Percentiles rank a stretch among this genome's conserved stretches.
Evolutionary conservation across 2,888 invertebrate genomes (phyloP).

Genomic region (Atrina japonica): DNA sequence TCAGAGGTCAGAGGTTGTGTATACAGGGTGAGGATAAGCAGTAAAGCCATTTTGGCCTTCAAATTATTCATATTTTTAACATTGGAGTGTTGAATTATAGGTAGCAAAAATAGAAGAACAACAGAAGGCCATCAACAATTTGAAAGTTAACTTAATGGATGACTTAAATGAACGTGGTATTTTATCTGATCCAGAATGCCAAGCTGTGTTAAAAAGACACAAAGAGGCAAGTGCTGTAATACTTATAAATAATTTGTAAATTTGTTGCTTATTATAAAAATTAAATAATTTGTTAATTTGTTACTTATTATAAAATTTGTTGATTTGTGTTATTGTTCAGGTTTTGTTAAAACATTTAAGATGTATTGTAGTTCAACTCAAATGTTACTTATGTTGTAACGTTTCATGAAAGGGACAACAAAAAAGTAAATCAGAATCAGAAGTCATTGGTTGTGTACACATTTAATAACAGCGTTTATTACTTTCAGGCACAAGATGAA

Average conservation of each 20-base stretch:
- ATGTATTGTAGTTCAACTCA: neutral
- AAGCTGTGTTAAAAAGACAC: constrained; percentile 74
- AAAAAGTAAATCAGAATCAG: no score
- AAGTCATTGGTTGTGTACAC: no score
- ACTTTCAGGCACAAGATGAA: constrained; percentile 76
- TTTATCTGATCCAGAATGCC: constrained; percentile 74
- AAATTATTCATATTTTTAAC: no score
- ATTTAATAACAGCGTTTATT: no score
- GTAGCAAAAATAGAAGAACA: constrained; percentile 78
- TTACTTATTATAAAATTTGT: neutral
- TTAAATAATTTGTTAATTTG: no score
- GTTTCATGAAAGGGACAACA: no score
- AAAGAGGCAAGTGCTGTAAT: no score
- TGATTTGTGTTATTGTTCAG: no score
- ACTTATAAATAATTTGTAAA: no score
- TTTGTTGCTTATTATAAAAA: neutral
- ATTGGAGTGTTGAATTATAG: constrained; percentile 51
- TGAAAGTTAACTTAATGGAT: constrained; percentile 78
- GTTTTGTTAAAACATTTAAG: constrained; percentile 1
- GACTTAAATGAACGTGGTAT: constrained; percentile 76
- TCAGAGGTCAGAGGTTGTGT: no score
- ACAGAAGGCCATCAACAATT: constrained; percentile 77
- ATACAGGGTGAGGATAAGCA: no score
- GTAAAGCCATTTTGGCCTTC: no score
- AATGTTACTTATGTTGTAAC: neutral